Evolutionary conservation across 2,113 vertebrate genomes (phyloP), one percentile per base, ranked within the genome.

Genomic region (Eulacestoma nigropectus): DNA sequence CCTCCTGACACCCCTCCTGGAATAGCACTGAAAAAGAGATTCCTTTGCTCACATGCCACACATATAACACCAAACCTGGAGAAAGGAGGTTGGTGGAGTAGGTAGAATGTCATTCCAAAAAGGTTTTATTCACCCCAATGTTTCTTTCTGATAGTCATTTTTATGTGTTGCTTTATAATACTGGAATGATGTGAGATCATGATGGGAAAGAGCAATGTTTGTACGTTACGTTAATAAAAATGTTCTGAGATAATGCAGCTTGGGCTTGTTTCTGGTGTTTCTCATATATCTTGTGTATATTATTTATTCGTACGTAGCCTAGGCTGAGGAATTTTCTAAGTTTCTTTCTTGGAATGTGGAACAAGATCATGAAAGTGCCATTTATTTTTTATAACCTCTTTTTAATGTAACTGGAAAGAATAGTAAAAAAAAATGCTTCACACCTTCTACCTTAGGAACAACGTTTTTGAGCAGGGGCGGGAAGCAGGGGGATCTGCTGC

Each of bases 81-180:
- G 89, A 89, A 64, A 78, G n/a, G 42, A 90, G 16, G 13, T 50
- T 78, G 78, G 27, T 60, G 20, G 46, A 70, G 53, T 81, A 94
- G 73, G 79, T 78, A 75, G 49, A n/a, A 56, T 72, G 49, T 78
- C 32, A 68, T 63, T 85, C 65, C 44, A 68, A 81, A 95, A 92
- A 89, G 44, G 84, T 72, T 82, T 95, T 90, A 46, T 88, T 90
- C 42, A 46, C 32, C 25, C 0, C 19, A 65, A 6, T 42, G 53
- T 85, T 83, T 85, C 79, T 44, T 88, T 88, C 64, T 96, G 83
- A 87, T 78, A 87, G 93, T 82, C 90, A 79, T 89, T 97, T 96
- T 96, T 93, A 96, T 93, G 90, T 84, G 88, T 46, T 90, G 49
- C 69, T 89, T 83, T 90, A 29, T 60, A 76, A 47, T 79, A 46